These are phyloP conservation scores for Pristiophorus japonicus DNA, from an alignment of 2,113 vertebrate genomes.

Conservation along the genomic window DNA sequence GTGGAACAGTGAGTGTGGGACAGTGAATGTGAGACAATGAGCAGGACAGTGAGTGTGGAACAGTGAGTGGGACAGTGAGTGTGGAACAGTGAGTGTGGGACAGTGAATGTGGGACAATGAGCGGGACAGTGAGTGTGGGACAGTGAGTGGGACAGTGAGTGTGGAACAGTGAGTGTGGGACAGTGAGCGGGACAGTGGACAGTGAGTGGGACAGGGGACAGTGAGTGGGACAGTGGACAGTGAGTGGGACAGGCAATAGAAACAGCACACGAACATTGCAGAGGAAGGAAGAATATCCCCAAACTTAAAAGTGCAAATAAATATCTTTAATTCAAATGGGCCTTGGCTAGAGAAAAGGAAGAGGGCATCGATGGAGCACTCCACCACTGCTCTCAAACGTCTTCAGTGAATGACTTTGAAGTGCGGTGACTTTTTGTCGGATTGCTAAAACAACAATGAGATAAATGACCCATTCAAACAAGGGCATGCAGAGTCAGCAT, in stretches of 20 bases:
- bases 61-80: background rate
- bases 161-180: background rate
- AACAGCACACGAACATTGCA: background rate
- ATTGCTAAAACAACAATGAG: background rate
- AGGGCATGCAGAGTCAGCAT: too few relatives aligned
- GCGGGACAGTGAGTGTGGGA: too few relatives aligned
- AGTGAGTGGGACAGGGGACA: background rate
- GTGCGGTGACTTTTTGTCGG: background rate
- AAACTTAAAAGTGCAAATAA: background rate
- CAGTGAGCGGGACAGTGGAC: background rate
- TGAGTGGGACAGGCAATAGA: background rate
- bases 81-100: too few relatives aligned
- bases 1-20: background rate
- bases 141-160: background rate
- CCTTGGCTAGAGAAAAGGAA: background rate
- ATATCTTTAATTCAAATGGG: background rate
- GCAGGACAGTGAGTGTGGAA: background rate
- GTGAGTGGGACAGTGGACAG: background rate
- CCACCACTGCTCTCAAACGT: background rate
- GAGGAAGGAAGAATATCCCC: background rate
- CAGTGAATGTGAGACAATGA: background rate
- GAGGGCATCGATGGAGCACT: background rate
- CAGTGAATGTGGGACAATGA: background rate
- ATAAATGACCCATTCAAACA: background rate
- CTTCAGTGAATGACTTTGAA: background rate